Base-by-base conservation (phyloP, 2,113 vertebrate species). In the Mesocricetus auratus region DNA sequence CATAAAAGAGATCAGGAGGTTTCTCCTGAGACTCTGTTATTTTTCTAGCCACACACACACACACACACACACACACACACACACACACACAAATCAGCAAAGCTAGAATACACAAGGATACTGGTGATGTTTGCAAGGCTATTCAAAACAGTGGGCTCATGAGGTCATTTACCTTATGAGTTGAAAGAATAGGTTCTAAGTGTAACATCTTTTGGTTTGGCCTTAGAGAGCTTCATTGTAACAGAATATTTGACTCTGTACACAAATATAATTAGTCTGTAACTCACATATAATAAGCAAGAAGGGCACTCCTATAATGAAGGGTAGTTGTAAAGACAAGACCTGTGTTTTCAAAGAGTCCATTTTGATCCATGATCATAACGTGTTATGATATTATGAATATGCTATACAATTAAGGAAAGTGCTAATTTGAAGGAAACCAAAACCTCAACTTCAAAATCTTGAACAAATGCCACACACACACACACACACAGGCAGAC, bases 391-490 rank as follows among this genome's bases (percentile, higher is more conserved):
- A 58, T 53, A 82, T 83, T 78, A 64, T 45, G 42, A 82, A 93
- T 79, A 64, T 87, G n/a, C 42, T 53, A 74, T 64, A 71, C 16
- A 68, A 74, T 62, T 85, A 86, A 89, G 75, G 73, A 86, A 97
- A 89, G 74, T 73, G 15, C 50, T 91, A 89, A 85, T 86, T 66
- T 93, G 47, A 88, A 92, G 9, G 31, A 53, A 86, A 92, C 11
- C n/a, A 58, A 87, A 78, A 21, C 47, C 47, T 58, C 74, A 29
- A 89, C 50, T 96, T 94, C 88, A 88, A 91, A 97, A 89, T 69
- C 17, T 89, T 12, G n/a, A 93, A 31, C 22, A 86, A 97, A 97
- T 0, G 0, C 9, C 36, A 13, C 21, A 4, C 8, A n/a, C 79
- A 3, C n/a, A n/a, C n/a, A n/a, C n/a, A n/a, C n/a, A n/a, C n/a